phyloP scores from a whole-genome alignment of 2,797 vertebrate species.

The Xyrichtys novacula region DNA sequence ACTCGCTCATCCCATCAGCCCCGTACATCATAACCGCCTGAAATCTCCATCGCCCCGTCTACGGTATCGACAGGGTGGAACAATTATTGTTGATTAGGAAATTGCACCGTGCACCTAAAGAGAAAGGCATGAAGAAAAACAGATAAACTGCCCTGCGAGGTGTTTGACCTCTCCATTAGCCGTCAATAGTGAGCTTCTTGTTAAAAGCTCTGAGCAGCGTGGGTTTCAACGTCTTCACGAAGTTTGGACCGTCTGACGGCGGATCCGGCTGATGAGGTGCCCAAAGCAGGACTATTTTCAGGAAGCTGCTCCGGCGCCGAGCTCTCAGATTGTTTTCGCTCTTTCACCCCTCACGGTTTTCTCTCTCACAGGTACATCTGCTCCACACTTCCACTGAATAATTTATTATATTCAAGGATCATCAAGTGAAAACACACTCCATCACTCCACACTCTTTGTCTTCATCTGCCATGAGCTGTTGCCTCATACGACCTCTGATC shows the following conservation, averaged over 20 bases:
- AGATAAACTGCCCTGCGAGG: conserved; percentile 52
- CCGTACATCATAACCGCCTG: conserved; percentile 70
- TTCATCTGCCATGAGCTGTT: background rate
- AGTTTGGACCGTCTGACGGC: conserved; percentile 49
- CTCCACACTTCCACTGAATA: background rate
- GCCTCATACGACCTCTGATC: background rate
- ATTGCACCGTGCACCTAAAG: conserved; percentile 57
- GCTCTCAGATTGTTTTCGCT: conserved; percentile 9
- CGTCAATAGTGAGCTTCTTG: conserved; percentile 30
- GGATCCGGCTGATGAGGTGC: conserved; percentile 18
- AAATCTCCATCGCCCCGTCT: conserved; percentile 54
- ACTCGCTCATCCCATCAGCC: conserved; percentile 74
- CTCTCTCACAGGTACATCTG: background rate
- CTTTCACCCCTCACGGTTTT: background rate
- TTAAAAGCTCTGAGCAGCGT: conserved; percentile 11
- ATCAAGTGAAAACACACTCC: background rate
- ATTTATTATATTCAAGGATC: conserved; percentile 1
- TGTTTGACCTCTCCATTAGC: conserved; percentile 47
- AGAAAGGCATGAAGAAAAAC: conserved; percentile 50
- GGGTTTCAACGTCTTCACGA: conserved; percentile 40
- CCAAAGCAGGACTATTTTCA: conserved; percentile 14
- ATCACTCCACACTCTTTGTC: background rate
- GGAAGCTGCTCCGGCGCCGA: background rate
- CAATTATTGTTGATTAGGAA: conserved; percentile 78
- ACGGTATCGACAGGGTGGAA: conserved; percentile 69